Conservation (phyloP, 2,113 vertebrate species). For the Oostethus manadensis region DNA sequence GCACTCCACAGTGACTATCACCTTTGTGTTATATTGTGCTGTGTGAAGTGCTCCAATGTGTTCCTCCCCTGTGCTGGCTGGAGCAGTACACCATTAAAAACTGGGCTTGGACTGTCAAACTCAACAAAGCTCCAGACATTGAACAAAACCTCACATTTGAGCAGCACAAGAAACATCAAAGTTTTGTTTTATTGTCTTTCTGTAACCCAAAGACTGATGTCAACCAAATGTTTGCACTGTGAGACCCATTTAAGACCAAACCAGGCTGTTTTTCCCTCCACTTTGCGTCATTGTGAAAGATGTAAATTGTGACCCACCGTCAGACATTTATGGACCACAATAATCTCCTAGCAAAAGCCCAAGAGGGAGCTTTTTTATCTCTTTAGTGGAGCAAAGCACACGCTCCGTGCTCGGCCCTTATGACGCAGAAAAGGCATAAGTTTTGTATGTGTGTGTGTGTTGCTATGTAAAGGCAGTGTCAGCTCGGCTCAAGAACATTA, state of each 20-base stretch:
- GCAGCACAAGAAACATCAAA: constrained; percentile 27
- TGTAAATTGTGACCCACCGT: constrained; percentile 44
- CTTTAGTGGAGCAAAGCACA: constrained; percentile 36
- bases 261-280: constrained; percentile 35
- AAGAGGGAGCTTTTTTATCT: constrained; percentile 31
- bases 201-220: constrained; percentile 34
- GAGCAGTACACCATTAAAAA: constrained; percentile 24
- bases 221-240: constrained; percentile 49
- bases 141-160: constrained; percentile 5
- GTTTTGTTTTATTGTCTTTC: constrained; percentile 27
- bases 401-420: constrained; percentile 36
- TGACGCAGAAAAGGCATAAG: constrained; percentile 44
- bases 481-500: constrained; percentile 59
- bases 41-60: constrained; percentile 33
- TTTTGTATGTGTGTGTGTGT: constrained; percentile 27
- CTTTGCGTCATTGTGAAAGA: constrained; percentile 40
- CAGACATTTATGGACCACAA: constrained; percentile 52
- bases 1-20: constrained; percentile 25
- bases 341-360: constrained; percentile 51
- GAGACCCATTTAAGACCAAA: constrained; percentile 25
- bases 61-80: constrained; percentile 23
- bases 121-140: constrained; percentile 4
- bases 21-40: constrained; percentile 48
- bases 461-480: constrained; percentile 50
- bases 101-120: constrained; percentile 19